Evolutionary conservation across 2,888 invertebrate genomes (phyloP), one percentile per base, ranked within the genome.

Genomic region (Chloroclystis v-ata): DNA sequence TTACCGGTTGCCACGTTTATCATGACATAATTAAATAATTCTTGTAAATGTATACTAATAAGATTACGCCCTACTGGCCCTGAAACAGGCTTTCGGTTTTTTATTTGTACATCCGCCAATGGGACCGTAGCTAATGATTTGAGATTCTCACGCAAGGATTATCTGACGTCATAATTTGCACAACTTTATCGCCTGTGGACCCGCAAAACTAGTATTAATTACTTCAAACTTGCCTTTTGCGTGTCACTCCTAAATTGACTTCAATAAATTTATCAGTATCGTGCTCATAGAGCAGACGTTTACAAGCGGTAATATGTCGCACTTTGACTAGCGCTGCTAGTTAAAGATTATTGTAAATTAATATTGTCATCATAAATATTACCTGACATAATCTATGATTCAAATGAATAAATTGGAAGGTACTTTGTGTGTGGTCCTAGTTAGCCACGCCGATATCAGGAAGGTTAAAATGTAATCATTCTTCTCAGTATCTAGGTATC

Each of bases 101-200:
- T 52, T 58, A 47, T 54, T 58, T 49, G 44, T 54, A 47, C 47
- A 54, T 44, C 39, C 33, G 39, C 33, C 46, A 56, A 59, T 55
- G 48, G 43, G 16, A 33, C 55, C 60, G 50, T 60, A 54, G 53
- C 47, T 62, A 65, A 64, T 64, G 52, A 59, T 61, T 60, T 67
- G 57, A 55, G 65, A 62, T 67, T 68, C 63, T 60, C 69, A 65
- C 64, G 64, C 71, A 58, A 67, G 62, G 60, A 60, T 65, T 61
- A 63, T 49, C 46, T 75, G 72, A 71, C 69, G 70, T 72, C 67
- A 72, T 53, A n/a, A 48, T 43, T 52, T 49, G 51, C 54, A 50
- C 58, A 60, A 62, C 54, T 58, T 57, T 49, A 60, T 56, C 54
- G 54, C 44, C 52, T 47, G 43, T 59, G 56, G 57, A 59, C 49